Conservation (phyloP, 2,797 vertebrate species). For the Cossypha caffra region DNA sequence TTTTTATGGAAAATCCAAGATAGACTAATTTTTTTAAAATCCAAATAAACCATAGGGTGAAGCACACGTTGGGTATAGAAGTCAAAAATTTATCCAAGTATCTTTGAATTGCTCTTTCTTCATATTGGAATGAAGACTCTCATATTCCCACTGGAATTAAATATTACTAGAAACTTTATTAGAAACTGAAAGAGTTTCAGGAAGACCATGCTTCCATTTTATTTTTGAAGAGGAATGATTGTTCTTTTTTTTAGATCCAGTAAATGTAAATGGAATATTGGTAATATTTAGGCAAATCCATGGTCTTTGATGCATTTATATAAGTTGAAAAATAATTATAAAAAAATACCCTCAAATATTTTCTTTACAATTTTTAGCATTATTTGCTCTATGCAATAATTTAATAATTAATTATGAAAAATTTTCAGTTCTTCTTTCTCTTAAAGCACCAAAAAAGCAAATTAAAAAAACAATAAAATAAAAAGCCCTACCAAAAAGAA, state of each 20-base stretch:
- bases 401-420: no score
- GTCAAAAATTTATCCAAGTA: background rate
- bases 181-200: background rate
- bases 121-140: background rate
- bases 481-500: fast-evolving
- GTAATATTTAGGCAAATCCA: background rate
- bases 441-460: background rate
- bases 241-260: background rate
- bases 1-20: background rate
- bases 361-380: background rate
- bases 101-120: background rate
- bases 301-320: background rate
- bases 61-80: fast-evolving
- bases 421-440: background rate
- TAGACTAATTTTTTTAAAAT: background rate
- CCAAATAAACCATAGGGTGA: background rate
- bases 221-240: background rate
- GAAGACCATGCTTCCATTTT: background rate
- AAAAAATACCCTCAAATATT: background rate
- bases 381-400: background rate
- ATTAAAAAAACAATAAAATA: fast-evolving
- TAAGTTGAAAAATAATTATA: background rate
- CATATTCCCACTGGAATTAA: background rate
- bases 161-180: background rate
- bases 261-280: background rate